Conservation (phyloP, 2,113 vertebrate species). For the Rhineura floridana region DNA sequence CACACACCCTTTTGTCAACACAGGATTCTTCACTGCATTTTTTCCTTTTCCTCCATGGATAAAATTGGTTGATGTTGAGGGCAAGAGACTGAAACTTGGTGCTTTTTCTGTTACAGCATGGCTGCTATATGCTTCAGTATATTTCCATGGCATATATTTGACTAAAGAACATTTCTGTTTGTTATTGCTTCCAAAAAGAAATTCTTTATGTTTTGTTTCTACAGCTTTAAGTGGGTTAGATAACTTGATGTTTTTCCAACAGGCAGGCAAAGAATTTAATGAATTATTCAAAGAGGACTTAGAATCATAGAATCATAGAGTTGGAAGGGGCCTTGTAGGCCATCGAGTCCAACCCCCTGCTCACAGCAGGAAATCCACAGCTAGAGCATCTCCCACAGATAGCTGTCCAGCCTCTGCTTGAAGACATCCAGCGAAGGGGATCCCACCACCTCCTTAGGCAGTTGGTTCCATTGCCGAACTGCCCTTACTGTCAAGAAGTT, state of each 20-base stretch:
- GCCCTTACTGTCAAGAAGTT: too few relatives aligned
- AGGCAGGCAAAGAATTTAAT: conserved; percentile 70
- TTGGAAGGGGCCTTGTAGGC: too few relatives aligned
- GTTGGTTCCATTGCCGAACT: too few relatives aligned
- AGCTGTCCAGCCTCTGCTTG: too few relatives aligned
- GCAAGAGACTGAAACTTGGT: conserved; percentile 61
- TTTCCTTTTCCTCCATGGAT: conserved; percentile 64
- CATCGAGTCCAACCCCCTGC: too few relatives aligned
- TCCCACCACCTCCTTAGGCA: too few relatives aligned
- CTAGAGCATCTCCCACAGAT: too few relatives aligned
- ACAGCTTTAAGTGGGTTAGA: conserved; percentile 49
- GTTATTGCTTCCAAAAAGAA: conserved; percentile 58
- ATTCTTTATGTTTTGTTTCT: conserved; percentile 63
- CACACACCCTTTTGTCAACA: conserved; percentile 46
- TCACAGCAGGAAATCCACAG: too few relatives aligned
- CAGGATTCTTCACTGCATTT: conserved; percentile 65
- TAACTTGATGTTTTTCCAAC: conserved; percentile 70
- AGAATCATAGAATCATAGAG: too few relatives aligned
- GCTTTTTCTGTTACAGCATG: conserved; percentile 27
- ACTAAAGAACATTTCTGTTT: conserved; percentile 64
- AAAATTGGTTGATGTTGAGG: conserved; percentile 43
- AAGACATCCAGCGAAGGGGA: too few relatives aligned
- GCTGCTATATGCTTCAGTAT: conserved; percentile 29
- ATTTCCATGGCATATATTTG: conserved; percentile 63
- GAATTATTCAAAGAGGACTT: conserved; percentile 62